These are phyloP conservation scores for Choloepus hoffmanni DNA, from an alignment of 2,113 vertebrate species.

Conservation along the genomic window DNA sequence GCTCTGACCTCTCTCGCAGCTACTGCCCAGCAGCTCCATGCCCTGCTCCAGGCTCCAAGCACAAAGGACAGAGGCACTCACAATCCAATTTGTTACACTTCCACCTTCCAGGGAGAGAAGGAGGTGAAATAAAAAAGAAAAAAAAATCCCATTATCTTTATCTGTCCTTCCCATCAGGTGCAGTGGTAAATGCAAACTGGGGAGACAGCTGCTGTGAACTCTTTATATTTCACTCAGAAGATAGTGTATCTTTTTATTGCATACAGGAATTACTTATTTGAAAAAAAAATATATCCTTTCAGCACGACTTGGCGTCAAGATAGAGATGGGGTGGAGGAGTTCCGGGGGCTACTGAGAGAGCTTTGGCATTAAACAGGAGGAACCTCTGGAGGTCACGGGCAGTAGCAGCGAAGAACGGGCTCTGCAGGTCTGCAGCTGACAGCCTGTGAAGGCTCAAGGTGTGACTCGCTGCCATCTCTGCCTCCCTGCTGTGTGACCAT, in stretches of 20 bases:
- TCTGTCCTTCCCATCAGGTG: slow-evolving; percentile 88
- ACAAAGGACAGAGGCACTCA: slow-evolving; percentile 88
- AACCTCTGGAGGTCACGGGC: slow-evolving; percentile 38
- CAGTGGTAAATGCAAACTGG: slow-evolving; percentile 87
- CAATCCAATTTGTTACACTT: slow-evolving; percentile 88
- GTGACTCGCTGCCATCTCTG: neutral
- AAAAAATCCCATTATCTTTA: slow-evolving; percentile 94
- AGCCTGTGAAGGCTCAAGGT: rapidly evolving
- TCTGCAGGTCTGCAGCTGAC: neutral
- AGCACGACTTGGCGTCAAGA: slow-evolving; percentile 43
- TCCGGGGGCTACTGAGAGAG: slow-evolving; percentile 64
- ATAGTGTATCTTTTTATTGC: slow-evolving; percentile 88
- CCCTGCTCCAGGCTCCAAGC: slow-evolving; percentile 78
- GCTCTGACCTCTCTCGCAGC: slow-evolving; percentile 70
- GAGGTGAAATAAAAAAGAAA: slow-evolving; percentile 78
- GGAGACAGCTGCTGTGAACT: slow-evolving; percentile 88
- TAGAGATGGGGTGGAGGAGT: slow-evolving; percentile 67
- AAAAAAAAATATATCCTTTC: slow-evolving; percentile 76
- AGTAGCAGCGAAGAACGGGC: neutral
- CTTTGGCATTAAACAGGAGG: slow-evolving; percentile 59
- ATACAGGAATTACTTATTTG: slow-evolving; percentile 87
- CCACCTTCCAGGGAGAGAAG: slow-evolving; percentile 84
- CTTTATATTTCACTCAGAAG: slow-evolving; percentile 89
- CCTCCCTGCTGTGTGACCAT: rapidly evolving
- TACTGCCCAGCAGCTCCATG: slow-evolving; percentile 64